These are phyloP conservation scores for Eilema sororculum DNA, from an alignment of 2,888 invertebrate genomes.

Conservation along the genomic window DNA sequence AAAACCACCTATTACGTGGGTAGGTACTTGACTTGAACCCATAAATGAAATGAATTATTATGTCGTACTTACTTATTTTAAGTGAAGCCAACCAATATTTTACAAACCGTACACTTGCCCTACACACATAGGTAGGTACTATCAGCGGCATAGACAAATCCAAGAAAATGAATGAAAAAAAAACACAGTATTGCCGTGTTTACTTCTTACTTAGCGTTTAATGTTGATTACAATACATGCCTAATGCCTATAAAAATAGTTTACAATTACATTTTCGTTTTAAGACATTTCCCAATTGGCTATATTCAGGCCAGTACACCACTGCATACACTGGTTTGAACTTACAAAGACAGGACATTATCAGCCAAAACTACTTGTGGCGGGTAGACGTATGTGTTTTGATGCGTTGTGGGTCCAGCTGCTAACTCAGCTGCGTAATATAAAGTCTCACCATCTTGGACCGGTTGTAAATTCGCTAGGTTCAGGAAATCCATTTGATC, in stretches of 20 bases:
- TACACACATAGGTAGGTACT: too few species aligned
- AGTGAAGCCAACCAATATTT: too few species aligned
- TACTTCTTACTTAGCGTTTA: background rate
- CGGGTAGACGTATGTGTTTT: conserved; percentile 49
- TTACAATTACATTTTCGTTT: background rate
- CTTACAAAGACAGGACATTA: conserved; percentile 35
- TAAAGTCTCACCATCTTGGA: conserved; percentile 75
- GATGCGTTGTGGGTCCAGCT: conserved; percentile 44
- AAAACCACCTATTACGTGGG: too few species aligned
- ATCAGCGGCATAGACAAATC: background rate
- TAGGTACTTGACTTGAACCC: too few species aligned
- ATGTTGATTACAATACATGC: background rate
- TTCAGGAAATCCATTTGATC: conserved; percentile 71
- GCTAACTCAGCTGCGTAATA: conserved; percentile 76
- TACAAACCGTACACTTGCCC: too few species aligned
- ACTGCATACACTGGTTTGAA: background rate
- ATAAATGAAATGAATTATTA: too few species aligned
- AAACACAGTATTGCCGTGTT: background rate
- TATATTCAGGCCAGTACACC: background rate
- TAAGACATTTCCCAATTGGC: too few species aligned
- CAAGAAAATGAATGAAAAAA: background rate
- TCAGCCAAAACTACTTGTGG: conserved; percentile 45
- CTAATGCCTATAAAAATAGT: background rate
- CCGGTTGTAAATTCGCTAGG: conserved; percentile 72
- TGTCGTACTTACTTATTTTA: too few species aligned